A percentile compares a stretch with the other conserved stretches of the same genome.
Evolutionary conservation across 2,888 invertebrate species (phyloP).

Genomic region (Amphipyra tragopoginis): DNA sequence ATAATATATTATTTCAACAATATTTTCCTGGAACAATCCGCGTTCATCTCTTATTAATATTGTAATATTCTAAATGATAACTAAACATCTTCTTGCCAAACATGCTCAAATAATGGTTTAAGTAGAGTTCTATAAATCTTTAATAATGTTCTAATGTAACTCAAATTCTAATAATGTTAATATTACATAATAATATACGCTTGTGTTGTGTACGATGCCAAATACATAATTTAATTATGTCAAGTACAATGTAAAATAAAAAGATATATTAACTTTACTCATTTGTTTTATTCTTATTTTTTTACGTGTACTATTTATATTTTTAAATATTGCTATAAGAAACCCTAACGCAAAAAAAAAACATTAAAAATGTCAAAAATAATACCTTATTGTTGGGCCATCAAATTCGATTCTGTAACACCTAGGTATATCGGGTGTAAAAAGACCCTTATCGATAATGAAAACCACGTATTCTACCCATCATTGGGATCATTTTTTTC

Average conservation of each 20-base stretch:
- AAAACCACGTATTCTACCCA: too few relatives aligned
- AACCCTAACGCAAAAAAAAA: too few relatives aligned
- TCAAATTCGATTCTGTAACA: too few relatives aligned
- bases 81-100: constrained; percentile 41
- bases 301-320: neutral
- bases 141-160: constrained; percentile 34
- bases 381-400: too few relatives aligned
- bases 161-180: constrained; percentile 51
- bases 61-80: neutral
- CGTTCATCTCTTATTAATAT: neutral
- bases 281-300: constrained; percentile 15
- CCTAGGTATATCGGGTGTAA: too few relatives aligned
- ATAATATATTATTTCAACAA: too few relatives aligned
- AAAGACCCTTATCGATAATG: too few relatives aligned
- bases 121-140: constrained; percentile 31
- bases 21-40: neutral
- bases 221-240: constrained; percentile 51
- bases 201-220: constrained; percentile 39
- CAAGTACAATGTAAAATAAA: constrained; percentile 27
- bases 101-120: constrained; percentile 41
- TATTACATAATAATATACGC: constrained; percentile 23
- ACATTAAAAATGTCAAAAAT: too few relatives aligned
- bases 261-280: constrained; percentile 1
- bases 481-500: too few relatives aligned
- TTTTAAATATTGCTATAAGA: too few relatives aligned